Conservation (phyloP, 2,888 invertebrate genomes). For the Drosophila diplacantha region DNA sequence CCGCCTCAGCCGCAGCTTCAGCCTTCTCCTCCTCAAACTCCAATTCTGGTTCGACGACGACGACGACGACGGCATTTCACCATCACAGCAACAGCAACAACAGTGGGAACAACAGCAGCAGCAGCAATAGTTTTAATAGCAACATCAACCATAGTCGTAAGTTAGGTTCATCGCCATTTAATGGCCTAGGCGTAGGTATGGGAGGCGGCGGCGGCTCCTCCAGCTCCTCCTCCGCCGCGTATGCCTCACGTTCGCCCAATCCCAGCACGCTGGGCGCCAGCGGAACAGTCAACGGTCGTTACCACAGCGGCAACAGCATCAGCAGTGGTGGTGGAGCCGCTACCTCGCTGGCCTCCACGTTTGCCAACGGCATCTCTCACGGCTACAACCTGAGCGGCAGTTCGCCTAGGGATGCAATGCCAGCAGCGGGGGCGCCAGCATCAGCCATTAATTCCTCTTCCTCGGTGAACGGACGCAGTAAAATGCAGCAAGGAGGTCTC, state of each 20-base stretch:
- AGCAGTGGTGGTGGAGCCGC: slow-evolving; percentile 48
- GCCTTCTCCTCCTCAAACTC: slow-evolving; percentile 19
- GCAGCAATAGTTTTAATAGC: slow-evolving; percentile 73
- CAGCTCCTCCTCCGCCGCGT: slow-evolving; percentile 33
- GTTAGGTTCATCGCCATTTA: slow-evolving; percentile 71
- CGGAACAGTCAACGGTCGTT: slow-evolving; percentile 62
- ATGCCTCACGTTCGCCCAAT: slow-evolving; percentile 71
- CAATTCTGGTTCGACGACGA: slow-evolving; percentile 41
- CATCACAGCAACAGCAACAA: slow-evolving; percentile 55
- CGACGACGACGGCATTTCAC: slow-evolving; percentile 41
- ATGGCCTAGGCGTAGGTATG: slow-evolving; percentile 57
- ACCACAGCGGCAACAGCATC: slow-evolving; percentile 33
- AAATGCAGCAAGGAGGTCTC: slow-evolving; percentile 48
- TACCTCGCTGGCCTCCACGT: slow-evolving; percentile 73
- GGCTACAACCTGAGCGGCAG: slow-evolving; percentile 68
- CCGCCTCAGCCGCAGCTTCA: slow-evolving; percentile 8
- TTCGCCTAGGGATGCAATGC: slow-evolving; percentile 56
- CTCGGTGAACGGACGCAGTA: slow-evolving; percentile 48
- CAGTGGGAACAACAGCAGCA: slow-evolving; percentile 51
- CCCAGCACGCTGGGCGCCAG: slow-evolving; percentile 71
- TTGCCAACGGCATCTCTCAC: slow-evolving; percentile 73
- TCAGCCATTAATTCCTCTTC: slow-evolving; percentile 23
- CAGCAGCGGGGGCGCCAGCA: slow-evolving; percentile 19
- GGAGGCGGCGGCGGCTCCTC: slow-evolving; percentile 45
- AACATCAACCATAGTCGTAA: slow-evolving; percentile 76